Evolutionary conservation across 1,140 invertebrate genomes (phyloP).

Genomic region (Batillaria attramentaria): DNA sequence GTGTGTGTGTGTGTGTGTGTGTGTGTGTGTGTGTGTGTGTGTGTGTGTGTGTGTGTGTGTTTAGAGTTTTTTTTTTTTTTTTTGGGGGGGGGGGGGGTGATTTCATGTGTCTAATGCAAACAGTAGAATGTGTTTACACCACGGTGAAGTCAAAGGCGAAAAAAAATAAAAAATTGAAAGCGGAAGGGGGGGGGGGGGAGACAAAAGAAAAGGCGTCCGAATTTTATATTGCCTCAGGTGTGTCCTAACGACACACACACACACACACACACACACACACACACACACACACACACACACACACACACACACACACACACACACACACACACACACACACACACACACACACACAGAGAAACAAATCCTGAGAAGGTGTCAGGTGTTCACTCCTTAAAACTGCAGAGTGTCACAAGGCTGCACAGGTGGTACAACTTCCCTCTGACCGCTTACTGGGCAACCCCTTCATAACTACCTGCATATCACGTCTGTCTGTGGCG

Average conservation of each 20-base stretch:
- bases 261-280: constrained; percentile 2
- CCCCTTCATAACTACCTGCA: too few species aligned
- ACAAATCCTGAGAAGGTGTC: not conserved
- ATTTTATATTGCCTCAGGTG: not conserved
- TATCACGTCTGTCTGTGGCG: too few species aligned
- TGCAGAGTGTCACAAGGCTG: too few species aligned
- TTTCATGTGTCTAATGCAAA: not conserved
- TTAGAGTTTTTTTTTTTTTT: too few species aligned
- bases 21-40: too few species aligned
- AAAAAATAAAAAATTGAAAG: not conserved
- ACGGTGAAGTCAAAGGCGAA: not conserved
- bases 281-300: constrained; percentile 4
- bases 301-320: constrained; percentile 5
- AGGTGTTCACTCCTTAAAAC: too few species aligned
- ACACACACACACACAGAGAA: not conserved
- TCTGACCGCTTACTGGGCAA: too few species aligned
- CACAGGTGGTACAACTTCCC: too few species aligned
- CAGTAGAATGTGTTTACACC: not conserved
- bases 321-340: not conserved
- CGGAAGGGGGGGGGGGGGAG: not conserved
- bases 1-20: too few species aligned
- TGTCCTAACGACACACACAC: not conserved
- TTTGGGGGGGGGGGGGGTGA: too few species aligned
- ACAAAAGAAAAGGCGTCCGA: not conserved
- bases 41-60: too few species aligned